Base-by-base conservation (phyloP, 2,888 invertebrate genomes). In the Trissolcus brochymenae region DNA sequence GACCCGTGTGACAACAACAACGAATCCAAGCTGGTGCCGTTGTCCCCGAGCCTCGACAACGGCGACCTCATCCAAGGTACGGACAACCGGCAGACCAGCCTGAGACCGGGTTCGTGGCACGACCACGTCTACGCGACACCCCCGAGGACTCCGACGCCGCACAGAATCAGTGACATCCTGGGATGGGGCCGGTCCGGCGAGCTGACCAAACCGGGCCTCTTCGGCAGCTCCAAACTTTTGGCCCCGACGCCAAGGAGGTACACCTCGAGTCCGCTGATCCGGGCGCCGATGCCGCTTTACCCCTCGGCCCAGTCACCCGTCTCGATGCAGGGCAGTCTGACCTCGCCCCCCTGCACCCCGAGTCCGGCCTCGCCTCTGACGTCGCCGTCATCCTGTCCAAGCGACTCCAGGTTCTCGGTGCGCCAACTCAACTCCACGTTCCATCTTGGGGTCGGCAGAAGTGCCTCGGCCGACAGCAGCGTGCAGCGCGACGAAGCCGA, bases 101-200 rank as follows among this genome's bases (percentile, higher is more conserved):
- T 79, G 40, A 61, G 81, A 51, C 53, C 79, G 46, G 56, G 78
- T 6, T 84, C 95, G 46, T 97, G 97, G 96, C 97, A 96, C 90
- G 95, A 96, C 41, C 97, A 97, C 88, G 95, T 96, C 19, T 97
- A 97, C 88, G 94, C 93, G 2, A 94, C 94, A 82, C 94, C 95
- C 11, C 95, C 95, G 9, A 93, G 93, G 82, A 92, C 92, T 66
- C 96, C 96, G 0, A 97, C 97, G 1, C 95, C 96, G 4, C 96
- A 96, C 89, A 93, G 94, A 49, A 97, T 98, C 85, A 94, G 95
- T 80, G 95, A 97, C 87, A 97, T 97, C 81, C 91, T 98, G 82
- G 96, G 96, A 19, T 90, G 93, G 89, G 87, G 85, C 35, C 74
- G 80, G 9, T 49, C 56, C 21, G 50, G 14, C 19, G 73, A 67